A percentile compares a stretch with the other conserved stretches of the same genome.
Conservation (phyloP, 2,888 invertebrate species). For the Deilephila elpenor region DNA sequence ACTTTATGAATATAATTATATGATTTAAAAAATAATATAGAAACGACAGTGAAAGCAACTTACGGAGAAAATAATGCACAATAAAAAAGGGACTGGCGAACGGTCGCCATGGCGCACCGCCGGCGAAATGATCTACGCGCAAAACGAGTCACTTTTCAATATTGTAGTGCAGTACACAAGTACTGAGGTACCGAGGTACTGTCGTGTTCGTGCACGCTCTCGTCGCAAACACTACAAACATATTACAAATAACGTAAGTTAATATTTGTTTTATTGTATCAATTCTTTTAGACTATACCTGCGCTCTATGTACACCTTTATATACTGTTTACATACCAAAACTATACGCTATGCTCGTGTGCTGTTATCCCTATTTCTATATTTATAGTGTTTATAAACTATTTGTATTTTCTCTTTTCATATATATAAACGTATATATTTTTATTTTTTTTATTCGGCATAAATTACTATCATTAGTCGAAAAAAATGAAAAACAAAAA, state of each 20-base stretch:
- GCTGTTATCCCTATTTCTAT: slow-evolving; percentile 78
- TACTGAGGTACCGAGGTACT: not conserved
- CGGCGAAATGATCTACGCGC: not conserved
- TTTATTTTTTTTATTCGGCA: slow-evolving; percentile 74
- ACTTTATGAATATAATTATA: slow-evolving; percentile 84
- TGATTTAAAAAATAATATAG: slow-evolving; percentile 83
- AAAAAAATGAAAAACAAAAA: slow-evolving; percentile 73
- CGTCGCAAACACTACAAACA: slow-evolving; percentile 68
- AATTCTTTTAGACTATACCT: slow-evolving; percentile 75
- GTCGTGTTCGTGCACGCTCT: slow-evolving; percentile 34
- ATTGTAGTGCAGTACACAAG: not conserved
- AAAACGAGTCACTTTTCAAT: not conserved
- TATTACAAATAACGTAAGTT: slow-evolving; percentile 79
- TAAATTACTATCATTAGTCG: slow-evolving; percentile 83
- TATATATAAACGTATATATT: slow-evolving; percentile 75
- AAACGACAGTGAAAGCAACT: slow-evolving; percentile 84
- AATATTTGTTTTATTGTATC: slow-evolving; percentile 77
- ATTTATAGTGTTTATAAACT: slow-evolving; percentile 80
- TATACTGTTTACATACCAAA: slow-evolving; percentile 82
- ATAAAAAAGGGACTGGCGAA: slow-evolving; percentile 70
- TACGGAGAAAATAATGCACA: slow-evolving; percentile 81
- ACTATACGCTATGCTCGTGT: slow-evolving; percentile 80
- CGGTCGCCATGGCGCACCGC: slow-evolving; percentile 33
- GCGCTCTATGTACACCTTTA: slow-evolving; percentile 80
- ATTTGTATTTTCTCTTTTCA: slow-evolving; percentile 81